Percentiles rank a stretch among this genome's conserved stretches.
These are phyloP conservation scores for Anhinga anhinga DNA, from an alignment of 2,113 vertebrate genomes.

Conservation along the genomic window DNA sequence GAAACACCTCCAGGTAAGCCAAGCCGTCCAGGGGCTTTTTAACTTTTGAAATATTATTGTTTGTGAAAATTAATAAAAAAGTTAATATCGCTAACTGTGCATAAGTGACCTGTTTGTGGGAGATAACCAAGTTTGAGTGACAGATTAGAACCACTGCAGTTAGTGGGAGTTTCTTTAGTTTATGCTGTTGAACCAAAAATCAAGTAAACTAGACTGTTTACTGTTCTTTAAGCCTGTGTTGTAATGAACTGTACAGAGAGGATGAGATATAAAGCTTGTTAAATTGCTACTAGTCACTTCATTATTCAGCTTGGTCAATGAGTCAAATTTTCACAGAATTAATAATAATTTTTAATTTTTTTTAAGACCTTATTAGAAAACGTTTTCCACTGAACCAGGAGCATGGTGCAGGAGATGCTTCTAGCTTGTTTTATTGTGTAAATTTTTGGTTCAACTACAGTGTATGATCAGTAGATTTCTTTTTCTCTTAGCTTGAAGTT, in stretches of 20 bases:
- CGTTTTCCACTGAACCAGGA: neutral
- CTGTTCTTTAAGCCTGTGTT: neutral
- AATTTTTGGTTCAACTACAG: neutral
- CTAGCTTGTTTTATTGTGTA: neutral
- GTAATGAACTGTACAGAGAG: neutral
- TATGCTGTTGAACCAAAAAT: neutral
- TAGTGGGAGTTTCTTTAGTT: neutral
- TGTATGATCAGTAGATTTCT: neutral
- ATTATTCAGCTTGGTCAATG: neutral
- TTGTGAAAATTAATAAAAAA: neutral
- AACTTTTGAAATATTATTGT: neutral
- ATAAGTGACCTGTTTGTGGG: neutral
- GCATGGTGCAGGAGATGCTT: neutral
- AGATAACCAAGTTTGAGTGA: neutral
- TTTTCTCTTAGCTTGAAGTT: neutral
- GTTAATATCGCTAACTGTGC: neutral
- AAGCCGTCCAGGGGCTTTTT: neutral
- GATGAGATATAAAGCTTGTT: neutral
- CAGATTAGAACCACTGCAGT: neutral
- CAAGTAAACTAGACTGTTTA: neutral
- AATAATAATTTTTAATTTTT: neutral
- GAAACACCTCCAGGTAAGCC: constrained; percentile 90
- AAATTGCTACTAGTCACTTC: neutral
- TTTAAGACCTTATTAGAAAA: neutral
- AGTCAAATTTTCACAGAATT: neutral